These are phyloP conservation scores for Mormyrus lacerda DNA, from an alignment of 2,113 vertebrate genomes.

Conservation along the genomic window DNA sequence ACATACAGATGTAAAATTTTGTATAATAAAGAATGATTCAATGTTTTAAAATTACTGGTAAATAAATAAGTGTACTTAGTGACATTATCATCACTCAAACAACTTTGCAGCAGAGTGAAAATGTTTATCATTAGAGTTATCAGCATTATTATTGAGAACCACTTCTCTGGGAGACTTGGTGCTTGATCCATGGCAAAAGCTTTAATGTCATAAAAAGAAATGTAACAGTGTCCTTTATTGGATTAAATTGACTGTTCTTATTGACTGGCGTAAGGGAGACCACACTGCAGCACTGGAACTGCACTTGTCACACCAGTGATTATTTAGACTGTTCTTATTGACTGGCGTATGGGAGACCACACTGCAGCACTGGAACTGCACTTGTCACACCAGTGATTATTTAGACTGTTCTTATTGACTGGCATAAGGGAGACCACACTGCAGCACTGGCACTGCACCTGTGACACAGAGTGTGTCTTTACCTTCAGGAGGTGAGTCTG, in stretches of 20 bases:
- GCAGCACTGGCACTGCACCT: background rate
- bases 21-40: background rate
- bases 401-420: background rate
- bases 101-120: background rate
- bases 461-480: background rate
- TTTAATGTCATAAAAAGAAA: background rate
- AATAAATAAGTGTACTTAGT: background rate
- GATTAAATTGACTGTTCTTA: background rate
- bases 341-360: background rate
- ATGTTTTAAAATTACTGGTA: background rate
- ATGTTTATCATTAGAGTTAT: background rate
- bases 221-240: background rate
- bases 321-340: background rate
- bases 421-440: too few relatives aligned
- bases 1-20: background rate
- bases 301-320: background rate
- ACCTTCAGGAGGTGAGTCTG: background rate
- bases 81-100: background rate
- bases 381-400: background rate
- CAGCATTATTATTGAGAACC: background rate
- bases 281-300: background rate
- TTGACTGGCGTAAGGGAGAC: background rate
- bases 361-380: background rate
- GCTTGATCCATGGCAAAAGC: slow-evolving; percentile 8
- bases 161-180: slow-evolving; percentile 12